These are phyloP conservation scores for Bugulina stolonifera DNA, from an alignment of 2,888 invertebrate genomes.

Conservation along the genomic window DNA sequence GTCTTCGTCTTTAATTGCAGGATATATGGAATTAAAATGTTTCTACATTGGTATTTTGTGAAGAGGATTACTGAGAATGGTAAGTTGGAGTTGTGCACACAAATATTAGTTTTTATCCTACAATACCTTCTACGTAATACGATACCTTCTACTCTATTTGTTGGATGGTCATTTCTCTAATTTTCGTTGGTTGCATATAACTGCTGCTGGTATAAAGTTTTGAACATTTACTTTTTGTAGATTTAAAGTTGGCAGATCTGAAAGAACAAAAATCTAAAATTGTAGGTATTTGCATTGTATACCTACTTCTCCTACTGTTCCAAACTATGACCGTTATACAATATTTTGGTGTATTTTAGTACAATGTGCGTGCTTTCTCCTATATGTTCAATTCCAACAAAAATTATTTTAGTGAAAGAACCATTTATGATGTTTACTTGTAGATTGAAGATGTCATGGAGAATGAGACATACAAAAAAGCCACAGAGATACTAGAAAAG, in stretches of 20 bases:
- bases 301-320: not conserved
- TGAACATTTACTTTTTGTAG: slow-evolving; percentile 34
- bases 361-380: no score
- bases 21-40: slow-evolving; percentile 69
- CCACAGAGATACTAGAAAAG: slow-evolving; percentile 79
- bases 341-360: no score
- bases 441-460: slow-evolving; percentile 87
- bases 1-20: no score
- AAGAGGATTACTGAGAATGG: slow-evolving; percentile 74
- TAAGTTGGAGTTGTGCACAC: no score
- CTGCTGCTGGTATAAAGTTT: no score
- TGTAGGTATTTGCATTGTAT: slow-evolving; percentile 37
- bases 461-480: slow-evolving; percentile 89
- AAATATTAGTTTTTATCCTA: no score
- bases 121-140: no score
- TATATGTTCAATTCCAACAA: no score
- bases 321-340: not conserved
- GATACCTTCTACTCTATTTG: no score
- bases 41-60: slow-evolving; percentile 82
- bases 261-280: slow-evolving; percentile 78
- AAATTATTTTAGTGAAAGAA: no score
- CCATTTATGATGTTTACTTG: not conserved
- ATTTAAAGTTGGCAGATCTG: slow-evolving; percentile 56
- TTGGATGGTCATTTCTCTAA: no score
- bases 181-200: no score